Conservation (phyloP, 2,888 invertebrate species). For the Ochlodes sylvanus region DNA sequence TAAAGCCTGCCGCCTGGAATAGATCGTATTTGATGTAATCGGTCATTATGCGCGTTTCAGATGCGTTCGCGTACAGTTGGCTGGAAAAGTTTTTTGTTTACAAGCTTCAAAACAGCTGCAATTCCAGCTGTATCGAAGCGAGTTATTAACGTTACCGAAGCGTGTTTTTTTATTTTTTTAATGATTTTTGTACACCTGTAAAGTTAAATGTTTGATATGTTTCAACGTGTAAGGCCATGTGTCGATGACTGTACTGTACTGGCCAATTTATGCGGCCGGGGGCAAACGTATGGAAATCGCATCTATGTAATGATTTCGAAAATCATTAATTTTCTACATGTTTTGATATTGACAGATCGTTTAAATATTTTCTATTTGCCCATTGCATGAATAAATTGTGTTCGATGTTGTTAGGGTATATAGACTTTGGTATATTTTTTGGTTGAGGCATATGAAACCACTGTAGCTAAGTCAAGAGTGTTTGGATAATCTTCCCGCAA, state of each 20-base stretch:
- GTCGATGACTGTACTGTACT: slow-evolving; percentile 59
- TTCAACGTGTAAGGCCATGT: slow-evolving; percentile 31
- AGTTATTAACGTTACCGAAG: slow-evolving; percentile 9
- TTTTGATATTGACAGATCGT: slow-evolving; percentile 50
- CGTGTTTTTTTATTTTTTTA: slow-evolving; percentile 18
- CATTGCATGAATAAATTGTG: slow-evolving; percentile 25
- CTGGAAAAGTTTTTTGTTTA: slow-evolving; percentile 18
- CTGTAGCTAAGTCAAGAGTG: no score
- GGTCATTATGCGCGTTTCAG: slow-evolving; percentile 48
- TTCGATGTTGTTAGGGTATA: slow-evolving; percentile 10
- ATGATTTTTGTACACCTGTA: slow-evolving; percentile 26
- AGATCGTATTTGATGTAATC: slow-evolving; percentile 53
- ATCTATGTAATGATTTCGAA: slow-evolving; percentile 53
- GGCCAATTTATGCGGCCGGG: slow-evolving; percentile 57
- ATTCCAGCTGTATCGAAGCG: slow-evolving; percentile 7
- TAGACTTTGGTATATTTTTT: no score
- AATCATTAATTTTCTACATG: slow-evolving; percentile 61
- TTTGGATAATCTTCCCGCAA: no score
- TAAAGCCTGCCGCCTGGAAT: slow-evolving; percentile 66
- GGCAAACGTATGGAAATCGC: slow-evolving; percentile 64
- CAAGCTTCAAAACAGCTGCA: slow-evolving; percentile 39
- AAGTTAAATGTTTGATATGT: not conserved
- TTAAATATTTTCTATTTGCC: slow-evolving; percentile 20
- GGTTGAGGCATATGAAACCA: no score
- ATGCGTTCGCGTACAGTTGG: slow-evolving; percentile 44